phyloP scores from a whole-genome alignment of 2,888 invertebrate genomes.

The Coremacera marginata region DNA sequence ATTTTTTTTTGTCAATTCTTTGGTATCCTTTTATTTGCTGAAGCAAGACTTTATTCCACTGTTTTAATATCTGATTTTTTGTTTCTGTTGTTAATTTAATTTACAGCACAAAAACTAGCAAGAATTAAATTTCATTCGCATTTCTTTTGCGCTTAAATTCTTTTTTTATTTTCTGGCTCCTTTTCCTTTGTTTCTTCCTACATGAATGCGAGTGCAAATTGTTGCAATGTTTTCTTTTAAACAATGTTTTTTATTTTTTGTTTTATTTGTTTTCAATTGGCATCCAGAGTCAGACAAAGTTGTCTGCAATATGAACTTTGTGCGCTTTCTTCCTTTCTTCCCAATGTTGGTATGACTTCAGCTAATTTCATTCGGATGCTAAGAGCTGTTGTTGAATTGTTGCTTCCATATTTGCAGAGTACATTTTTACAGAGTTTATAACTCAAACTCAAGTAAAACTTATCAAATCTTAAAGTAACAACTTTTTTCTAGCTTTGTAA shows the following conservation, averaged over 20 bases:
- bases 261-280: background rate
- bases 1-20: too few species aligned
- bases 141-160: background rate
- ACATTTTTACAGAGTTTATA: background rate
- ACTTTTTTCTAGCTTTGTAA: too few species aligned
- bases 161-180: background rate
- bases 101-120: background rate
- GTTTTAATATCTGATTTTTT: background rate
- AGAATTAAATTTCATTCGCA: slow-evolving; percentile 14
- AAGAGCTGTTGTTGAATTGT: background rate
- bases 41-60: background rate
- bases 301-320: slow-evolving; percentile 3
- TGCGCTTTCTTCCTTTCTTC: background rate
- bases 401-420: background rate
- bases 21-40: too few species aligned
- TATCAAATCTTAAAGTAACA: too few species aligned
- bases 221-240: slow-evolving; percentile 6
- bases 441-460: too few species aligned
- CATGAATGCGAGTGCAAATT: slow-evolving; percentile 7
- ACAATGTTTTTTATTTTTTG: background rate
- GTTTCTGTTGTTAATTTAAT: background rate
- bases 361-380: background rate
- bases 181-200: background rate
- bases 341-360: background rate
- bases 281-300: background rate